Evolutionary conservation across 2,113 vertebrate genomes (phyloP), one percentile per base, ranked within the genome.

Genomic region (Pelmatolapia mariae): DNA sequence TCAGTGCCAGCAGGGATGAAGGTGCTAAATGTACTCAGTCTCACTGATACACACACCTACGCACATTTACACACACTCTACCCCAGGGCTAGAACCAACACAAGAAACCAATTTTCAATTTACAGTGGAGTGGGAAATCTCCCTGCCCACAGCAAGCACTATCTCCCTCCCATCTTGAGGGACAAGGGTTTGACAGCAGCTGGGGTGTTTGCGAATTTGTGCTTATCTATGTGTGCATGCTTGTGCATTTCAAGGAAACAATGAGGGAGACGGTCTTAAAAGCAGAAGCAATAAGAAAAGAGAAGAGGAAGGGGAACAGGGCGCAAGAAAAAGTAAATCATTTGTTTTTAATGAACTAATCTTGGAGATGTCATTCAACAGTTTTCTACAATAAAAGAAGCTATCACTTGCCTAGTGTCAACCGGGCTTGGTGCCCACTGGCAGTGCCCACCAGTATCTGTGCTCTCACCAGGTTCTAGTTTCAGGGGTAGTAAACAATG

Each of bases 81-180:
- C 91, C 84, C 71, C 94, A 95, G 92, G 94, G 93, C 88, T 81
- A 73, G 59, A 76, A 94, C 88, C 94, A 92, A 95, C 94, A 95
- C 81, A 24, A 97, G 93, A 84, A 90, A 95, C 94, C 89, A 93
- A 83, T 95, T 97, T 97, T 96, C 95, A 96, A 96, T 97, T 97
- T 96, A 95, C 95, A 95, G 94, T 95, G 94, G 66, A 95, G 96
- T 96, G 96, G 96, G 96, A 96, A 96, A 97, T 97, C 95, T 93
- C 89, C 92, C 33, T 82, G 6, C 33, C 94, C 93, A 92, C 78
- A 85, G 82, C 81, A 38, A 95, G 90, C 91, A 86, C 91, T 90
- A 93, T 94, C 92, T 92, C 84, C 84, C 59, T 92, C 61, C 57
- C 89, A 88, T 94, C 90, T 89, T 82, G 82, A 92, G 89, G 89